A percentile compares a stretch with the other conserved stretches of the same genome.
Evolutionary conservation across 2,797 vertebrate genomes (phyloP).

Genomic region (Mallotus villosus): DNA sequence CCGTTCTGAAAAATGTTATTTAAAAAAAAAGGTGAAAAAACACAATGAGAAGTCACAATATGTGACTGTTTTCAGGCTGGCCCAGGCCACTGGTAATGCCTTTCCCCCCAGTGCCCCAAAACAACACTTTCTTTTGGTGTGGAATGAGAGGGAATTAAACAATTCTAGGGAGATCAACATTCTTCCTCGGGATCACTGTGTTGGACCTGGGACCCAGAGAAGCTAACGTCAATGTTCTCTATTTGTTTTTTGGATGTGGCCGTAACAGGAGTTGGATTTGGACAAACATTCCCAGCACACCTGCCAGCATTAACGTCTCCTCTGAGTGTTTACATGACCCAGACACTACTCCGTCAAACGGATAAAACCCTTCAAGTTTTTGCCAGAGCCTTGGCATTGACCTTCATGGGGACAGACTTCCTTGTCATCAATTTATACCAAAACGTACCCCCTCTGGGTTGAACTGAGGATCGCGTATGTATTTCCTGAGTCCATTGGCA

Average conservation of each 20-base stretch:
- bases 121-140: not conserved
- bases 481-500: constrained; percentile 74
- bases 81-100: not conserved
- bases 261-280: too few relatives aligned
- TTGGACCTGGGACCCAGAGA: too few relatives aligned
- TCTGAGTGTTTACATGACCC: not conserved
- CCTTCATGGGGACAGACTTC: not conserved
- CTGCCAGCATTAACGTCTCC: not conserved
- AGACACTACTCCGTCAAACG: not conserved
- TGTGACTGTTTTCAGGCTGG: constrained; percentile 3
- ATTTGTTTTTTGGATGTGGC: too few relatives aligned
- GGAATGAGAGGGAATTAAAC: not conserved
- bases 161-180: constrained; percentile 5
- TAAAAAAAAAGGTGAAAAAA: too few relatives aligned
- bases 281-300: not conserved
- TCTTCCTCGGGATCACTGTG: too few relatives aligned
- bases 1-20: too few relatives aligned
- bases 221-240: too few relatives aligned
- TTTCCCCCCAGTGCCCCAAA: not conserved
- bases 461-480: constrained; percentile 73
- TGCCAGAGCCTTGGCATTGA: not conserved
- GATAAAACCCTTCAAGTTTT: not conserved
- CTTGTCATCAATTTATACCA: not conserved
- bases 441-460: constrained; percentile 55
- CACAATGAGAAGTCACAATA: not conserved